Evolutionary conservation across 1,140 invertebrate genomes (phyloP).

Genomic region (Nebria ingens): DNA sequence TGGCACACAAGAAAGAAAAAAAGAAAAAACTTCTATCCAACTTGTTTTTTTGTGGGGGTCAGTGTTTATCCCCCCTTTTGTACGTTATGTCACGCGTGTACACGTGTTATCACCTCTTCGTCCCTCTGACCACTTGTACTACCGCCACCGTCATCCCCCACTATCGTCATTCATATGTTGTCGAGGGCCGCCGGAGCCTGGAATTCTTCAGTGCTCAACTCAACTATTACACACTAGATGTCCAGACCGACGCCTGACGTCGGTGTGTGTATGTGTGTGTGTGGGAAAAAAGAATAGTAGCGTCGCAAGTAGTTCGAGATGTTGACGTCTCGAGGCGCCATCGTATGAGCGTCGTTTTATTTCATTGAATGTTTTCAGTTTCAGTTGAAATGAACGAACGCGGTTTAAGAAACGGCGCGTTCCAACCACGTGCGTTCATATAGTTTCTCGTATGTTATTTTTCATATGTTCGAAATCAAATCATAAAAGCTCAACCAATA

Average conservation of each 20-base stretch:
- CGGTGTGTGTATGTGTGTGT: too few relatives aligned
- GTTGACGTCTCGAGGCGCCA: conserved; percentile 25
- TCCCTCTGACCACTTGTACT: not conserved
- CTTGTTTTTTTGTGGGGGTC: too few relatives aligned
- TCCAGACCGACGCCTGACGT: conserved; percentile 17
- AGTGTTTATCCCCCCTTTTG: not conserved
- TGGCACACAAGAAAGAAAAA: too few relatives aligned
- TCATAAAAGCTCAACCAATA: not conserved
- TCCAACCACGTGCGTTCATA: not conserved
- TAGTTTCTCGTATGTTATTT: not conserved
- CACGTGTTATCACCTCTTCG: not conserved
- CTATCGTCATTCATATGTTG: not conserved
- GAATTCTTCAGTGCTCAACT: conserved; percentile 13
- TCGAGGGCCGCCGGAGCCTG: not conserved
- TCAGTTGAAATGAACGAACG: too few relatives aligned
- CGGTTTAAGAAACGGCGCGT: not conserved
- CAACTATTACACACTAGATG: conserved; percentile 32
- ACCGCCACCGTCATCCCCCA: not conserved
- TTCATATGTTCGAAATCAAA: not conserved
- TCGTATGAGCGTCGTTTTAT: conserved; percentile 10
- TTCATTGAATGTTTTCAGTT: not conserved
- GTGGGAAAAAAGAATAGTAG: conserved; percentile 21
- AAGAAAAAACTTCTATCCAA: too few relatives aligned
- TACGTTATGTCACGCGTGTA: not conserved
- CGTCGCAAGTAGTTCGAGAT: conserved; percentile 23